Percentiles rank a stretch among this genome's conserved stretches.
Evolutionary conservation across 2,797 vertebrate species (phyloP).

Genomic region (Geotrypetes seraphini): DNA sequence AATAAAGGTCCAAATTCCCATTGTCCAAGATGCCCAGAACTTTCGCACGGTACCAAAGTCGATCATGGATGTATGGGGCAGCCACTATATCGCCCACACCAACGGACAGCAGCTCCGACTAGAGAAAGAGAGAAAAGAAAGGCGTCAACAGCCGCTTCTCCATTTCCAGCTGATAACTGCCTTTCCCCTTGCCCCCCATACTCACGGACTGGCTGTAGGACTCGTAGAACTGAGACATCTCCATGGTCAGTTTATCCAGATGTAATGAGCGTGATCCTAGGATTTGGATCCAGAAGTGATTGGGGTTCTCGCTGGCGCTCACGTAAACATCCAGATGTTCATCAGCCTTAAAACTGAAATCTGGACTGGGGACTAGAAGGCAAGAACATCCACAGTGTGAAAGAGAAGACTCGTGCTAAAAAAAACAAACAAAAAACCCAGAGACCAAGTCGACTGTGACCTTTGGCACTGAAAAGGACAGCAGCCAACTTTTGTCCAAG

Average conservation of each 20-base stretch:
- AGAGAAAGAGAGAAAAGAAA: neutral
- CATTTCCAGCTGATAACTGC: too few relatives aligned
- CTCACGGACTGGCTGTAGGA: constrained; percentile 38
- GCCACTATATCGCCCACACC: constrained; percentile 77
- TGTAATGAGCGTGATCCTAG: constrained; percentile 73
- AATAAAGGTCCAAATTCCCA: constrained; percentile 71
- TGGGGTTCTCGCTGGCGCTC: constrained; percentile 72
- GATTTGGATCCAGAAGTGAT: constrained; percentile 90
- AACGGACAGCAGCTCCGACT: constrained; percentile 54
- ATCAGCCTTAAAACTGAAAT: constrained; percentile 74
- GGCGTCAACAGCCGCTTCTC: too few relatives aligned
- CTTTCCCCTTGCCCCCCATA: fast-evolving
- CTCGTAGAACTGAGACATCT: constrained; percentile 74
- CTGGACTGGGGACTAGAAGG: constrained; percentile 73
- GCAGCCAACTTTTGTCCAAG: too few relatives aligned
- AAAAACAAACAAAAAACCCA: neutral
- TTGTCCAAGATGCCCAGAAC: constrained; percentile 58
- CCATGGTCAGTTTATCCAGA: constrained; percentile 70
- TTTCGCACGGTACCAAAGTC: constrained; percentile 73
- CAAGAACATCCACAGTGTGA: fast-evolving
- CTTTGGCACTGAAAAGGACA: too few relatives aligned
- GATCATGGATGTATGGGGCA: constrained; percentile 49
- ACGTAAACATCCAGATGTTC: constrained; percentile 83
- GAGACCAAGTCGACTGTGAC: fast-evolving
- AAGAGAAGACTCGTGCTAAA: fast-evolving